Conservation (phyloP, 2,113 vertebrate genomes). For the Trogon surrucura region DNA sequence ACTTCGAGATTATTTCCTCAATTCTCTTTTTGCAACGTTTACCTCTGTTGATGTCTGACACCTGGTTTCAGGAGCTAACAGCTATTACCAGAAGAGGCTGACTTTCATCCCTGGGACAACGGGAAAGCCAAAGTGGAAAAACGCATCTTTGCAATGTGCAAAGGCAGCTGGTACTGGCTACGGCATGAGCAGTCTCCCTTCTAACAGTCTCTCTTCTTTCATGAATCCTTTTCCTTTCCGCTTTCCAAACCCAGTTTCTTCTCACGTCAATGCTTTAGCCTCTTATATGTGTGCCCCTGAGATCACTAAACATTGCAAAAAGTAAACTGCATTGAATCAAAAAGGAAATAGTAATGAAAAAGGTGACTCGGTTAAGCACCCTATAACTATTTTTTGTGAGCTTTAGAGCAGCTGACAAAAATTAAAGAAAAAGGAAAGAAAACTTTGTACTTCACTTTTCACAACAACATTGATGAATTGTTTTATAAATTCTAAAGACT, state of each 20-base stretch:
- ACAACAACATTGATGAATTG: not conserved
- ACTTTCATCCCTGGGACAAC: not conserved
- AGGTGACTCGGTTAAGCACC: not conserved
- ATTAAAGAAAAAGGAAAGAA: not conserved
- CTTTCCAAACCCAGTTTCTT: not conserved
- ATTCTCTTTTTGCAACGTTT: not conserved
- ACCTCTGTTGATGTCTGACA: not conserved
- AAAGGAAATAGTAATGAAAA: not conserved
- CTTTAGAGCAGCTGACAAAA: not conserved
- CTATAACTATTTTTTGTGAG: not conserved
- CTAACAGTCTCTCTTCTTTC: not conserved
- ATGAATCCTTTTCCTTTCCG: not conserved
- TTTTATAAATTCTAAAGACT: not conserved
- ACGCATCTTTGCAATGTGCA: not conserved
- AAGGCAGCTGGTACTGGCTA: not conserved
- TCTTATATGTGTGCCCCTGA: not conserved
- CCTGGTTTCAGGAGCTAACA: not conserved
- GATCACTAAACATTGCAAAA: not conserved
- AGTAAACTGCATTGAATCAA: not conserved
- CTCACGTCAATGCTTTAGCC: not conserved
- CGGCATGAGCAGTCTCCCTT: not conserved
- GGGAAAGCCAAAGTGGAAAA: conserved; percentile 11
- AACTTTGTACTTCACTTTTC: not conserved
- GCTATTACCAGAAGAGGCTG: not conserved
- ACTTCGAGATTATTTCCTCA: not conserved